These are phyloP conservation scores for Brachionus koreanus DNA, from an alignment of 1,140 invertebrate genomes.

Conservation along the genomic window DNA sequence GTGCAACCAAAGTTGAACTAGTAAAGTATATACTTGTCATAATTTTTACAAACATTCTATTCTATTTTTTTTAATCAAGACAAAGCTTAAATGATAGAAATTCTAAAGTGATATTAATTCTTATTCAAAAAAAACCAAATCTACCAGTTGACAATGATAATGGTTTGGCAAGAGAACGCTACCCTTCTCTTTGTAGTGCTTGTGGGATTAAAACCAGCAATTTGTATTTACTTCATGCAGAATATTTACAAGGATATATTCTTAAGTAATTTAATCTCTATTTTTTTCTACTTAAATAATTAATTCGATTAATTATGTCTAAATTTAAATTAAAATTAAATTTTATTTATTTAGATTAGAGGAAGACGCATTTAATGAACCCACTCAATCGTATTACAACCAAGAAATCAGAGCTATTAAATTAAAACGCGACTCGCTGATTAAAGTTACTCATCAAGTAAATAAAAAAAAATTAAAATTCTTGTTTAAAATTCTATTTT, in stretches of 20 bases:
- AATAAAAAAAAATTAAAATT: background rate
- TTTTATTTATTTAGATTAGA: conserved; percentile 51
- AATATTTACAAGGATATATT: conserved; percentile 76
- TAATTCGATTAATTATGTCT: no score
- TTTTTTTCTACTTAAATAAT: no score
- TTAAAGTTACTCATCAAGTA: conserved; percentile 79
- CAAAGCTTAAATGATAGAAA: conserved; percentile 70
- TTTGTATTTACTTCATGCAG: conserved; percentile 80
- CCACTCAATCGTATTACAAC: conserved; percentile 85
- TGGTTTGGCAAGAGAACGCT: conserved; percentile 76
- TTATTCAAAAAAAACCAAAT: conserved; percentile 73
- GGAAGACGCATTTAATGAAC: conserved; percentile 82
- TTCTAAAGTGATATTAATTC: conserved; percentile 79
- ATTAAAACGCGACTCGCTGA: conserved; percentile 80
- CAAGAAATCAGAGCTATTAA: conserved; percentile 78
- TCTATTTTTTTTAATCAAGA: conserved; percentile 54
- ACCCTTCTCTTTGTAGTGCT: conserved; percentile 76
- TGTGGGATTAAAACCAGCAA: conserved; percentile 87
- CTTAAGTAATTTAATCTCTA: conserved; percentile 61
- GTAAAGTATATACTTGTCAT: conserved; percentile 65
- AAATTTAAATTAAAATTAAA: background rate
- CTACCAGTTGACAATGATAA: conserved; percentile 76
- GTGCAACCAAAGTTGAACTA: conserved; percentile 79
- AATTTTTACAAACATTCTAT: background rate
- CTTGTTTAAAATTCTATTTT: background rate